Percentiles rank a stretch among this genome's conserved stretches.
Evolutionary conservation across 2,888 invertebrate species (phyloP).

Genomic region (Syrista parreyssii): DNA sequence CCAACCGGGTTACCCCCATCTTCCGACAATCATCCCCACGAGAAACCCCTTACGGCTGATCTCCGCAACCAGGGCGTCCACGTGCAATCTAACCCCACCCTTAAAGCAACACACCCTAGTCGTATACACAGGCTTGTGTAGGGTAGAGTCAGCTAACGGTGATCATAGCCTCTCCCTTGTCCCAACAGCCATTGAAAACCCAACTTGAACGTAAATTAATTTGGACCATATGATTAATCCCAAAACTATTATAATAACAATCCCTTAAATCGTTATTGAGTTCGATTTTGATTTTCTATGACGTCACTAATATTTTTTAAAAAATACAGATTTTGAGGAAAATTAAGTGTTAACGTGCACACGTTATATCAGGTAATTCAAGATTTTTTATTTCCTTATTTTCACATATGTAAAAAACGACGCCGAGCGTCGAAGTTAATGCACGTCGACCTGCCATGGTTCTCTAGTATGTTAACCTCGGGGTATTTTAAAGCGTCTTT

Average conservation of each 20-base stretch:
- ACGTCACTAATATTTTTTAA: background rate
- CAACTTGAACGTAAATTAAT: background rate
- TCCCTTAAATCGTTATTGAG: too few relatives aligned
- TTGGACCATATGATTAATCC: background rate
- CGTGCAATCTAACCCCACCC: background rate
- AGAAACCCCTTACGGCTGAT: conserved; percentile 5
- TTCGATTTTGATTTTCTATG: background rate
- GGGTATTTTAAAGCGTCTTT: background rate
- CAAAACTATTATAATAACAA: background rate
- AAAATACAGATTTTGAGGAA: background rate
- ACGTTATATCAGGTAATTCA: background rate
- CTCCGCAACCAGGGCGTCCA: conserved; percentile 1
- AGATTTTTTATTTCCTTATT: background rate
- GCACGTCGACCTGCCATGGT: background rate
- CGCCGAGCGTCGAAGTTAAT: background rate
- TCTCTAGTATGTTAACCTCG: background rate
- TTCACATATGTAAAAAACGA: background rate
- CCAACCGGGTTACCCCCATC: conserved; percentile 61
- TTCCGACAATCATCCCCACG: conserved; percentile 15
- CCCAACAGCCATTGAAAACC: background rate
- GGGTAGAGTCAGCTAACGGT: background rate
- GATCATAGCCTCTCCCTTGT: background rate
- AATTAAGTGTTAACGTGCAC: background rate
- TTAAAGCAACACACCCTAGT: background rate
- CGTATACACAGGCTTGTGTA: background rate